Evolutionary conservation across 2,797 vertebrate genomes (phyloP), one percentile per base, ranked within the genome.

Genomic region (Argentina silus): DNA sequence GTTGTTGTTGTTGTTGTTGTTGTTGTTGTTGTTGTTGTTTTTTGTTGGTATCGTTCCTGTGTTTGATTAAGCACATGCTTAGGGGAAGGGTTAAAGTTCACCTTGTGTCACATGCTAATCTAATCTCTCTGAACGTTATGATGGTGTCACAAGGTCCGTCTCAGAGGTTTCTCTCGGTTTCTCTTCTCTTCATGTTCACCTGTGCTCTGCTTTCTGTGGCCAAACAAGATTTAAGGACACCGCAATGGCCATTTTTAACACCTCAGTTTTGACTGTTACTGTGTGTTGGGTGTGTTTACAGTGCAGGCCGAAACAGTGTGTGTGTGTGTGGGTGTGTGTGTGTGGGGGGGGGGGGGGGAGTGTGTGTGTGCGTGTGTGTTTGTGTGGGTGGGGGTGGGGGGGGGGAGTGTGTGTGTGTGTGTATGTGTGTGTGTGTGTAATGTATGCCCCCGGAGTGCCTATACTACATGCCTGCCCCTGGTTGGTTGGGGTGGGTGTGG

Each of bases 381-480:
- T 3, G 19, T 21, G 44, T 43, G 36, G n/a, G 21, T 74, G 44
- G 50, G 23, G 19, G 48, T 48, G 12, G 7, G 65, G 23, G 19
- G 48, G 36, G 12, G 7, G 65, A 3, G 36, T 42, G 27, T 50
- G 15, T 14, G 7, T 17, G 19, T 48, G 55, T 67, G 51, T 48
- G 55, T 61, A 10, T 44, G 19, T 67, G 65, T 14, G 65, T 69
- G 36, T 62, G 57, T 51, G 23, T 43, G 21, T 36, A n/a, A 12
- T 55, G 23, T 67, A 12, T 27, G 65, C 8, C 64, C 10, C 7
- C 6, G 17, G 11, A 21, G 11, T 12, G 7, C 23, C 7, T 11
- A 36, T 9, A 53, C 12, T 27, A 43, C 50, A 55, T 67, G 81
- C 63, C 79, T 72, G 62, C 61, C 45, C 75, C 48, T 56, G 14